Conservation (phyloP, 2,113 vertebrate species). For the Capreolus pygargus region DNA sequence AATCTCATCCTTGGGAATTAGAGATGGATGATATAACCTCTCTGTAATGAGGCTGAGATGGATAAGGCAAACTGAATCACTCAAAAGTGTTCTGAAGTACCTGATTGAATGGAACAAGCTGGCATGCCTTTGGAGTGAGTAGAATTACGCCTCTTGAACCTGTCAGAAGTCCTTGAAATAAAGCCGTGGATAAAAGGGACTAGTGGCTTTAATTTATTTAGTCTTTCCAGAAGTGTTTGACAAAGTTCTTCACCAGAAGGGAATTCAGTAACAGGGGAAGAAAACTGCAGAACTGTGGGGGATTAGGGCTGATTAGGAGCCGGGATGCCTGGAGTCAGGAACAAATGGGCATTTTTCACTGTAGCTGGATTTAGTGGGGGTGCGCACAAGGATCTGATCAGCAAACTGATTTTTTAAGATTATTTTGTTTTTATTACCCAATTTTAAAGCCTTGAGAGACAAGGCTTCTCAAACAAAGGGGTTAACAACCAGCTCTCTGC, state of each 20-base stretch:
- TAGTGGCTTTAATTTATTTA: constrained; percentile 32
- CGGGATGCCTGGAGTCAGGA: neutral
- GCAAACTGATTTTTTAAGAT: neutral
- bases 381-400: neutral
- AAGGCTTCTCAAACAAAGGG: neutral
- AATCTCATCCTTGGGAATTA: neutral
- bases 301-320: neutral
- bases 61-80: neutral
- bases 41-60: neutral
- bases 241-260: constrained; percentile 13
- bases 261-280: neutral
- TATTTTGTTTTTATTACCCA: neutral
- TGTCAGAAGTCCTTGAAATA: constrained; percentile 50
- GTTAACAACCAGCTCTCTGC: neutral
- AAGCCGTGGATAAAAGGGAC: constrained; percentile 31
- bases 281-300: neutral
- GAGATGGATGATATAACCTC: neutral
- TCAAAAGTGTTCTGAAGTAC: neutral
- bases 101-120: neutral
- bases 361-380: neutral
- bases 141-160: constrained; percentile 1
- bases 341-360: neutral
- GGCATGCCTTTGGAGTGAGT: neutral
- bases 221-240: constrained; percentile 43
- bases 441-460: neutral